phyloP scores from a whole-genome alignment of 2,888 invertebrate species.

The Agriotes lineatus region DNA sequence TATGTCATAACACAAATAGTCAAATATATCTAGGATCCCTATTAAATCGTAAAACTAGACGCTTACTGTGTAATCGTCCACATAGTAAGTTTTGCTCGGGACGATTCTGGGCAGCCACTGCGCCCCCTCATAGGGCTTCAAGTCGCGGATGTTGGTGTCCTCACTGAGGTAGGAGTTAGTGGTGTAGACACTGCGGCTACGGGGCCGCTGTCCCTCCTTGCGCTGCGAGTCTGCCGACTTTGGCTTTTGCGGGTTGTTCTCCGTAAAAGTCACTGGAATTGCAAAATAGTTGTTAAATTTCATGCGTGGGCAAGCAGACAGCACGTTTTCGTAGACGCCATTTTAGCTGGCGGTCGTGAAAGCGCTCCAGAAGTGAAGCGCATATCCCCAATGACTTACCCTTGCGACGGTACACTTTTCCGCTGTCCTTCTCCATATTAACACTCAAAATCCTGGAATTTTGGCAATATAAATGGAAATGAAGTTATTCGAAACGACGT shows the following conservation, averaged over 20 bases:
- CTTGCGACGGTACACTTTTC: slow-evolving; percentile 64
- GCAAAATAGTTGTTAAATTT: not conserved
- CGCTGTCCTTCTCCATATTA: slow-evolving; percentile 53
- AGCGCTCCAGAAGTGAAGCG: no score
- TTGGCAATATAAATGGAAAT: not conserved
- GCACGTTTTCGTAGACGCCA: no score
- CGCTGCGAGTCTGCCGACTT: slow-evolving; percentile 46
- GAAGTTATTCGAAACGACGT: not conserved
- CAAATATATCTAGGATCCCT: no score
- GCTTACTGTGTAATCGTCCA: slow-evolving; percentile 67
- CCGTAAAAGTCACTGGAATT: slow-evolving; percentile 28
- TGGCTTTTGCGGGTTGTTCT: slow-evolving; percentile 60
- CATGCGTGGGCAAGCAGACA: not conserved
- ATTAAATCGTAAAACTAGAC: no score
- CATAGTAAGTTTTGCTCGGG: slow-evolving; percentile 71
- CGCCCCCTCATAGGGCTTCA: slow-evolving; percentile 70
- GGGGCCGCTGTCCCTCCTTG: slow-evolving; percentile 68
- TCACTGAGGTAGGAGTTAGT: slow-evolving; percentile 76
- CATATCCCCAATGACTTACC: no score
- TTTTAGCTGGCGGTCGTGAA: no score
- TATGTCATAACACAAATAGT: no score
- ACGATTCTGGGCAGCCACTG: slow-evolving; percentile 72
- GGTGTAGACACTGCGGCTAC: slow-evolving; percentile 74
- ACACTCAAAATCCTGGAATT: not conserved
- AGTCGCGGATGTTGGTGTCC: slow-evolving; percentile 70